Conservation (phyloP, 2,888 invertebrate genomes). For the Drosophila kokeensis region DNA sequence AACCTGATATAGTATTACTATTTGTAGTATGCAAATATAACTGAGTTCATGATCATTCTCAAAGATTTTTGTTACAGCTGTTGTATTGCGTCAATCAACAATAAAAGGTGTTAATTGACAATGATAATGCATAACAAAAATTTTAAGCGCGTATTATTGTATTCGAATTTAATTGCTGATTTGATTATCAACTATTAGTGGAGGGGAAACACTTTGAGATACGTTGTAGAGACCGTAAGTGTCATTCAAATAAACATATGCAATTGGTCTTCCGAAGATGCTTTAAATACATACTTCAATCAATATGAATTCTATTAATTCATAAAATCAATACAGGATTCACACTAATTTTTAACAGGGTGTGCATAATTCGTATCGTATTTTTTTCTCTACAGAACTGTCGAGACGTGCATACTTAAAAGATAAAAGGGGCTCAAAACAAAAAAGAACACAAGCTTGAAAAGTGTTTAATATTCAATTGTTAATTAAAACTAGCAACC, state of each 20-base stretch:
- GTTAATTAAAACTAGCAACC: constrained; percentile 43
- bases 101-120: constrained; percentile 14
- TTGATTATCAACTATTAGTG: background rate
- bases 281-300: background rate
- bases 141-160: background rate
- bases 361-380: background rate
- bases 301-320: background rate
- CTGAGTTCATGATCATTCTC: background rate
- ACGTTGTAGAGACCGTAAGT: background rate
- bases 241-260: background rate
- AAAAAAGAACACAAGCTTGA: constrained; percentile 14
- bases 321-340: background rate
- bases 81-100: background rate
- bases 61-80: background rate
- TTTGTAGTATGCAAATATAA: constrained; percentile 26
- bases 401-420: background rate
- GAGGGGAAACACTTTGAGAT: background rate
- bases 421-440: background rate
- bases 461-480: constrained; percentile 39
- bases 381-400: background rate
- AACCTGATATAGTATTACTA: background rate
- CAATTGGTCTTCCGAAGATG: background rate
- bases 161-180: background rate
- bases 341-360: background rate
- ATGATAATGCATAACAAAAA: background rate